Conservation (phyloP, 2,113 vertebrate species). For the Uria aalge region DNA sequence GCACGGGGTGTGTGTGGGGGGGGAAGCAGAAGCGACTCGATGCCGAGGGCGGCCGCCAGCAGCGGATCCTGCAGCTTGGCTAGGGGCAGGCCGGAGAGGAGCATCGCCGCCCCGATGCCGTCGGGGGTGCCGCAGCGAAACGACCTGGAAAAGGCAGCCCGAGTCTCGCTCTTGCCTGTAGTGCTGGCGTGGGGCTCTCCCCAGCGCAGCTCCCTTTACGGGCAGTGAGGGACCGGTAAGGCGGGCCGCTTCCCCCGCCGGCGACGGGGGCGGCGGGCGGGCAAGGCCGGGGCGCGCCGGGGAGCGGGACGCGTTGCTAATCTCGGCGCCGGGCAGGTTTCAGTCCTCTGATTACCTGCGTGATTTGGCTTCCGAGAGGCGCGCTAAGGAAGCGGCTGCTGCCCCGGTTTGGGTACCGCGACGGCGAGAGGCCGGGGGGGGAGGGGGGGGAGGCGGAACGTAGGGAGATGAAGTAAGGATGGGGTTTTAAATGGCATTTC, state of each 20-base stretch:
- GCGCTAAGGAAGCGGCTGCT: neutral
- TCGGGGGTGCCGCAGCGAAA: neutral
- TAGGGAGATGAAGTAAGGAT: neutral
- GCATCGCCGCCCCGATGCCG: neutral
- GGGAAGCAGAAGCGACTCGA: neutral
- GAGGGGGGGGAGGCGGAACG: too few relatives aligned
- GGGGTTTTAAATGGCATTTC: slow-evolving; percentile 64
- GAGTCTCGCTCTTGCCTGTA: neutral
- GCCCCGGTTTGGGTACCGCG: neutral
- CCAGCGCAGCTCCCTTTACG: slow-evolving; percentile 1
- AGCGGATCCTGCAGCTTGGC: neutral
- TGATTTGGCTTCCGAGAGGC: slow-evolving; percentile 54
- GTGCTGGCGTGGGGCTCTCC: slow-evolving; percentile 10
- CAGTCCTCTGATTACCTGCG: slow-evolving; percentile 54
- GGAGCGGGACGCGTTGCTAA: neutral
- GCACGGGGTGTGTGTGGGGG: neutral
- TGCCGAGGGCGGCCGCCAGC: neutral
- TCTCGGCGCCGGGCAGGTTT: slow-evolving; percentile 29
- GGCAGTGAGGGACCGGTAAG: neutral
- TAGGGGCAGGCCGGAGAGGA: neutral
- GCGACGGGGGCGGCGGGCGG: neutral
- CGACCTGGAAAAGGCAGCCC: neutral
- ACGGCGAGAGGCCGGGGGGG: neutral
- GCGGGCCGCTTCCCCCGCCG: neutral
- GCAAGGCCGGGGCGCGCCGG: neutral